These are phyloP conservation scores for Conus betulinus DNA, from an alignment of 1,140 invertebrate species.

Conservation along the genomic window DNA sequence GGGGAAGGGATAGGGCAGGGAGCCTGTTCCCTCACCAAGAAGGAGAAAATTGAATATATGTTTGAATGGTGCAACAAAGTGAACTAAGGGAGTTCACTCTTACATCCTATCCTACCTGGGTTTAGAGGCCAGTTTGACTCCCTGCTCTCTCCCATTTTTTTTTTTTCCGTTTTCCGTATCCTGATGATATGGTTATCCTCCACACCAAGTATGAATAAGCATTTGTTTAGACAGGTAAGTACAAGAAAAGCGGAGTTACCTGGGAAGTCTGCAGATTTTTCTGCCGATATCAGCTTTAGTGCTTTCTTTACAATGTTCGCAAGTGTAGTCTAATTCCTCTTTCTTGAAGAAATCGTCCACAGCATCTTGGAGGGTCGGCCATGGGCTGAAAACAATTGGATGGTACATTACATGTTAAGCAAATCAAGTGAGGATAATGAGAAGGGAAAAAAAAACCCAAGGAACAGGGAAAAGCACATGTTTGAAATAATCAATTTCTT, in stretches of 20 bases:
- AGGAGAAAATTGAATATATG: too few relatives aligned
- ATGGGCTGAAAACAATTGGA: not conserved
- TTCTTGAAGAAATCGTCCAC: conserved; percentile 65
- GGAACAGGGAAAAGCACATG: not conserved
- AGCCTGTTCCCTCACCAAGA: too few relatives aligned
- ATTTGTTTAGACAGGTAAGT: not conserved
- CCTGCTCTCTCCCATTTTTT: not conserved
- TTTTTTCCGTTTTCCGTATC: too few relatives aligned
- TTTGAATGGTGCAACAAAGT: too few relatives aligned
- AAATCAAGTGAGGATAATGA: too few relatives aligned
- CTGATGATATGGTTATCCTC: not conserved
- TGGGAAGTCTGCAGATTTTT: conserved; percentile 65
- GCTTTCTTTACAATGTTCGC: conserved; percentile 67
- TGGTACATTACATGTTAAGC: too few relatives aligned
- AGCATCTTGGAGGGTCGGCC: conserved; percentile 66
- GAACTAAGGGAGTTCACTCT: too few relatives aligned
- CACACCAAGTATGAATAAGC: not conserved
- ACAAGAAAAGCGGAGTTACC: conserved; percentile 44
- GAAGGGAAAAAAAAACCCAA: not conserved
- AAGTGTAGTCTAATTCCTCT: conserved; percentile 69
- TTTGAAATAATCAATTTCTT: not conserved
- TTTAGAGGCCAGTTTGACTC: too few relatives aligned
- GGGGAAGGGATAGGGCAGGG: too few relatives aligned
- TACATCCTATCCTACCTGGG: too few relatives aligned
- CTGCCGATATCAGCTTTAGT: conserved; percentile 60